Base-by-base conservation (phyloP, 1,140 invertebrate genomes). In the Bombus consobrinus region DNA sequence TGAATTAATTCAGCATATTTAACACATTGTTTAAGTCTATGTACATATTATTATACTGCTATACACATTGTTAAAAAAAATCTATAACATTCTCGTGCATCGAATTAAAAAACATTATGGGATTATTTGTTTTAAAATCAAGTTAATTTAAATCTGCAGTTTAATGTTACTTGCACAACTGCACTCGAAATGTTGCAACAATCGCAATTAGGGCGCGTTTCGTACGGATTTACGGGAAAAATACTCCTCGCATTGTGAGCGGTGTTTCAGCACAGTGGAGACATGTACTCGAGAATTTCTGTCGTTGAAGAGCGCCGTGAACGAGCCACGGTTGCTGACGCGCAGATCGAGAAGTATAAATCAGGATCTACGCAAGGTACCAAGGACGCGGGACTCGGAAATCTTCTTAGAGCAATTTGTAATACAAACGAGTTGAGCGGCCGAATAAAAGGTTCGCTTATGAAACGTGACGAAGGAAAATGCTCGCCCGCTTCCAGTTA, bases 321-420 rank as follows among this genome's bases (percentile, higher is more conserved):
- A 39, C 77, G 34, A 25, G 39, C 53, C 10, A 71, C 32, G 75
- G 39, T 53, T 78, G 86, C 86, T 89, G 88, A 89, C 82, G 88
- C 75, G 66, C 74, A 73, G 74, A 88, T 83, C 91, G 86, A 81
- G 72, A 47, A 89, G 77, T 74, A 86, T 89, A 88, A 88, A 88
- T 90, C 91, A 91, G 84, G 87, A 92, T 86, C 89, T 85, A 88
- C 76, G 71, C 62, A 57, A 37, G 85, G 78, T 85, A 87, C 88
- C 84, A 83, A 88, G 87, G 72, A 80, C 75, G 81, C 74, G 75
- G 5, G 62, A 81, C 78, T 66, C 81, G 77, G 83, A 83, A 92
- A 92, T 93, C 90, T 92, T 92, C 91, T 92, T 92, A 90, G 78
- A 91, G 91, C 92, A 92, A 93, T 93, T 93, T 93, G 90, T 87